phyloP scores from a whole-genome alignment of 2,888 invertebrate genomes.

The Nineta flava region DNA sequence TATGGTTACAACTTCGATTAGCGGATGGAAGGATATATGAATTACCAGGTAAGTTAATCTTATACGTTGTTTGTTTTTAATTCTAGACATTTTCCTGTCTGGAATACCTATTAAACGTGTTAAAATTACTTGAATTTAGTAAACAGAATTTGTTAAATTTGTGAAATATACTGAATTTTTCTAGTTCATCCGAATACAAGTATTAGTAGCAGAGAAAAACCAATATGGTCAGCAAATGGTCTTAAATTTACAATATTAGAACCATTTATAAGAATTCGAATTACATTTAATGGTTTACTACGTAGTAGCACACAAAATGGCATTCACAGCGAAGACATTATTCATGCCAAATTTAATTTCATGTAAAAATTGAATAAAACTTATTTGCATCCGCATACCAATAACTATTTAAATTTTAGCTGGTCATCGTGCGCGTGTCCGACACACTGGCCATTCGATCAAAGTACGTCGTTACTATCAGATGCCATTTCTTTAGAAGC shows the following conservation, averaged over 20 bases:
- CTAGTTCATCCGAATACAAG: conserved; percentile 38
- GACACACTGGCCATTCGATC: background rate
- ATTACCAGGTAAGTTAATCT: conserved; percentile 28
- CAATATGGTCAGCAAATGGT: conserved; percentile 40
- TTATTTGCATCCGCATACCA: too few relatives aligned
- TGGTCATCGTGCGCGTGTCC: background rate
- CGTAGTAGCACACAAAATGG: conserved; percentile 26
- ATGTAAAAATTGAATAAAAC: conserved; percentile 31
- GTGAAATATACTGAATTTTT: too few relatives aligned
- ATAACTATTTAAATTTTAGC: background rate
- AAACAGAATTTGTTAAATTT: too few relatives aligned
- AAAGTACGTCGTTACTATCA: background rate
- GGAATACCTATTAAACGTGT: too few relatives aligned
- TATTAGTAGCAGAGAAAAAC: conserved; percentile 25
- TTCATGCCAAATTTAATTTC: conserved; percentile 37
- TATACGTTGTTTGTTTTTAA: conserved; percentile 20
- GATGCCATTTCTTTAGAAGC: background rate
- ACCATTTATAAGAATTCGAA: conserved; percentile 40
- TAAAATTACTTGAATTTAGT: too few relatives aligned
- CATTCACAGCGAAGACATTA: conserved; percentile 15
- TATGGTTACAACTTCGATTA: conserved; percentile 33
- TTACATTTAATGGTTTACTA: conserved; percentile 55
- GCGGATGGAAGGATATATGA: conserved; percentile 28
- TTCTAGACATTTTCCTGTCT: background rate
- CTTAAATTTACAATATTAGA: conserved; percentile 45